These are phyloP conservation scores for Zelleria hepariella DNA, from an alignment of 2,888 invertebrate species.

Conservation along the genomic window DNA sequence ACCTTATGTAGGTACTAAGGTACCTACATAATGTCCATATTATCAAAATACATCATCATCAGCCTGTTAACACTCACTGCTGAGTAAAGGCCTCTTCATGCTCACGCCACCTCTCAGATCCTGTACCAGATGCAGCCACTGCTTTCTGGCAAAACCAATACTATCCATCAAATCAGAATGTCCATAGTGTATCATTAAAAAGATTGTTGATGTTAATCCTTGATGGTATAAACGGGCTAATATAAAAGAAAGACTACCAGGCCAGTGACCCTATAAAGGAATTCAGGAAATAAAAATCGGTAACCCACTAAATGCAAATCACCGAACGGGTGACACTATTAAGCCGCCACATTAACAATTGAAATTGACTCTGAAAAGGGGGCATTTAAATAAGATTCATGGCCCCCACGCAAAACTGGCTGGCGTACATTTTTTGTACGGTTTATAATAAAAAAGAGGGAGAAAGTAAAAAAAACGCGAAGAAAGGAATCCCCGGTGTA, in stretches of 20 bases:
- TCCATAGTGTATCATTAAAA: too few relatives aligned
- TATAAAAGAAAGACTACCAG: not conserved
- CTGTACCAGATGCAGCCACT: too few relatives aligned
- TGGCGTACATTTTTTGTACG: constrained; percentile 38
- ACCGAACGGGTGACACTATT: not conserved
- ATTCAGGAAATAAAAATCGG: not conserved
- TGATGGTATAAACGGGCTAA: too few relatives aligned
- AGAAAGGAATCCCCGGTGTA: constrained; percentile 47
- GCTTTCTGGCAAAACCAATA: too few relatives aligned
- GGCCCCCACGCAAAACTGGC: constrained; percentile 40
- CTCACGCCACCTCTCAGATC: too few relatives aligned
- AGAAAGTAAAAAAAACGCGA: constrained; percentile 30
- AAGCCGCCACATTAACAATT: constrained; percentile 36
- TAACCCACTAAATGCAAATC: not conserved
- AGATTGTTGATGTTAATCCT: too few relatives aligned
- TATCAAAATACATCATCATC: too few relatives aligned
- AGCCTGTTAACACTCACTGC: too few relatives aligned
- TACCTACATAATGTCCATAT: too few relatives aligned
- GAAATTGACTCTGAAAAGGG: constrained; percentile 37
- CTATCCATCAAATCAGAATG: too few relatives aligned
- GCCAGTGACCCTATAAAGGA: not conserved
- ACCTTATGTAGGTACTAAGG: too few relatives aligned
- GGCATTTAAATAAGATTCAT: constrained; percentile 50
- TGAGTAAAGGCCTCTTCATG: too few relatives aligned
- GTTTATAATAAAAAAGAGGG: constrained; percentile 49